Evolutionary conservation across 2,888 invertebrate genomes (phyloP).

Genomic region (Molorchus minor): DNA sequence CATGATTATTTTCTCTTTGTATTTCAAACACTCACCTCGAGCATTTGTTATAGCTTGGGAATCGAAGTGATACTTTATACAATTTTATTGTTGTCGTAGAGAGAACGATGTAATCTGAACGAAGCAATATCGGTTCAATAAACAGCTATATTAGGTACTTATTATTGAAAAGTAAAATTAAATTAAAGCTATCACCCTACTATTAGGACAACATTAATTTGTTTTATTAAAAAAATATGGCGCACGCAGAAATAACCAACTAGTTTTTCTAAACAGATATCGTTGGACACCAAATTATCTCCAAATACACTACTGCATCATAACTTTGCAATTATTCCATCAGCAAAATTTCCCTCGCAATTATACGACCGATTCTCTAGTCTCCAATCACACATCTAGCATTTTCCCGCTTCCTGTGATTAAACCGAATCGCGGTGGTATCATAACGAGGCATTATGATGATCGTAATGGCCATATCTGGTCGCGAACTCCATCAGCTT

Average conservation of each 20-base stretch:
- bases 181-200: background rate
- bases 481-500: background rate
- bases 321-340: too few relatives aligned
- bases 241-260: too few relatives aligned
- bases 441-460: slow-evolving; percentile 1
- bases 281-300: too few relatives aligned
- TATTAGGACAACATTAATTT: background rate
- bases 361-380: background rate
- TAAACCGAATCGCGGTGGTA: background rate
- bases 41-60: slow-evolving; percentile 17
- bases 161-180: background rate
- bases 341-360: background rate
- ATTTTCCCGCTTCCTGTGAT: background rate
- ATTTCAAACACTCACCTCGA: slow-evolving; percentile 7
- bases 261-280: too few relatives aligned
- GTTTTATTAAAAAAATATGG: too few relatives aligned
- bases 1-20: background rate
- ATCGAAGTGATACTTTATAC: background rate
- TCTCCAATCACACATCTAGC: background rate
- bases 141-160: background rate
- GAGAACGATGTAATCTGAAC: background rate
- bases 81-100: background rate
- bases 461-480: background rate
- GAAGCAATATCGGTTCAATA: background rate
- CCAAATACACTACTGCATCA: too few relatives aligned